Percentiles rank a stretch among this genome's conserved stretches.
These are phyloP conservation scores for Beris morrisii DNA, from an alignment of 2,888 invertebrate species.

Conservation along the genomic window DNA sequence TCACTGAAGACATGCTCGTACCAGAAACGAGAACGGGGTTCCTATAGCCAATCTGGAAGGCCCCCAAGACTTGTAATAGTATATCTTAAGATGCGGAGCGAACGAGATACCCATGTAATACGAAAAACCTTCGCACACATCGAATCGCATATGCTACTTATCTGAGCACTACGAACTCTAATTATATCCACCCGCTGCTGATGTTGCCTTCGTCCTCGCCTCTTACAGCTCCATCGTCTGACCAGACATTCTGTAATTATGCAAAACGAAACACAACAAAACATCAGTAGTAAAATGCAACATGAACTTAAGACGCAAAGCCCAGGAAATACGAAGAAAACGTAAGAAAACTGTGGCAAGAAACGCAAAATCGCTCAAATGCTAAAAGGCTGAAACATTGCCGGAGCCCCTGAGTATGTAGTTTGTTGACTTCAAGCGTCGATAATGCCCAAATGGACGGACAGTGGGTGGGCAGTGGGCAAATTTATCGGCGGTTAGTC, in stretches of 20 bases:
- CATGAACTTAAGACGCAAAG: neutral
- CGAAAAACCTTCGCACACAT: too few relatives aligned
- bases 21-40: too few relatives aligned
- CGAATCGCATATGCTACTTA: too few relatives aligned
- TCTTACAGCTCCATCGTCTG: too few relatives aligned
- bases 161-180: constrained; percentile 10
- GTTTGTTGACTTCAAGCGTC: constrained; percentile 32
- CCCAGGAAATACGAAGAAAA: neutral
- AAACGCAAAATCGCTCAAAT: constrained; percentile 1
- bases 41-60: too few relatives aligned
- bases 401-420: constrained; percentile 6
- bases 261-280: too few relatives aligned
- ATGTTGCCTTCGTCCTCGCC: neutral
- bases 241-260: too few relatives aligned
- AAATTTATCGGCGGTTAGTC: constrained; percentile 36
- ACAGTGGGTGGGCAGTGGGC: constrained; percentile 33
- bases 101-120: too few relatives aligned
- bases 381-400: constrained; percentile 12
- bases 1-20: too few relatives aligned
- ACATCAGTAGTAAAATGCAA: neutral
- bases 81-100: too few relatives aligned
- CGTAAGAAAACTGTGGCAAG: neutral
- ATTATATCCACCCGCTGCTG: constrained; percentile 28
- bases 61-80: too few relatives aligned
- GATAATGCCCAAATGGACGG: constrained; percentile 16